Evolutionary conservation across 1,140 invertebrate species (phyloP), one percentile per base, ranked within the genome.

Genomic region (Heliconius melpomene): DNA sequence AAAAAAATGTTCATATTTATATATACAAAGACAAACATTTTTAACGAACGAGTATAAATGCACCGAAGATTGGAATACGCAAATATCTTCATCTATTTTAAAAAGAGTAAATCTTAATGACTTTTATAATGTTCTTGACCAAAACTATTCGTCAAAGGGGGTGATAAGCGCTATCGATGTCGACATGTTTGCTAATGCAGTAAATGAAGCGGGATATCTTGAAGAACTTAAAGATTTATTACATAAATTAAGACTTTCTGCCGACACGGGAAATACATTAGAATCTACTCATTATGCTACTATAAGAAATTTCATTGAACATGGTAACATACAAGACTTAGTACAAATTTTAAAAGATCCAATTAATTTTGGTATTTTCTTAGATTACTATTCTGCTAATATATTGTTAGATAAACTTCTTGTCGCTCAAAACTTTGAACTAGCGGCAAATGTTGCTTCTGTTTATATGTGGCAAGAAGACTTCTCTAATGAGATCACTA

Each of bases 381-480:
- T 98, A 20, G 98, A 99, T 94, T 91, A 96, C 77, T 97, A 97
- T 85, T 94, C 95, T 60, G 96, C 96, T 66, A 98, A 98, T 93
- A 94, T 99, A 20, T 91, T 98, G n/a, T 95, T 99, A 94, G 96
- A 99, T 86, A 94, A 95, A 50, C 97, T 98, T 83, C 91, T 99
- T 26, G 96, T 97, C 86, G 92, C 95, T 7, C 91, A 96, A 74
- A 95, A 98, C 88, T 97, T 94, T 90, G 90, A 93, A 85, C 96
- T 96, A 82, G 98, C 98, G 13, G 96, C 97, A 0, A 96, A 96
- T 90, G 94, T 98, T 26, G 97, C 98, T 11, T 95, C 95, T 82
- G 93, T 98, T 75, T 94, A 98, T 74, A 98, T 98, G 97, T 90
- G 98, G 38, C 98, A 99, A 94, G 98, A 99, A 95, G 98, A 98